Evolutionary conservation across 1,140 invertebrate species (phyloP), one percentile per base, ranked within the genome.

Genomic region (Pristionchus pacificus): DNA sequence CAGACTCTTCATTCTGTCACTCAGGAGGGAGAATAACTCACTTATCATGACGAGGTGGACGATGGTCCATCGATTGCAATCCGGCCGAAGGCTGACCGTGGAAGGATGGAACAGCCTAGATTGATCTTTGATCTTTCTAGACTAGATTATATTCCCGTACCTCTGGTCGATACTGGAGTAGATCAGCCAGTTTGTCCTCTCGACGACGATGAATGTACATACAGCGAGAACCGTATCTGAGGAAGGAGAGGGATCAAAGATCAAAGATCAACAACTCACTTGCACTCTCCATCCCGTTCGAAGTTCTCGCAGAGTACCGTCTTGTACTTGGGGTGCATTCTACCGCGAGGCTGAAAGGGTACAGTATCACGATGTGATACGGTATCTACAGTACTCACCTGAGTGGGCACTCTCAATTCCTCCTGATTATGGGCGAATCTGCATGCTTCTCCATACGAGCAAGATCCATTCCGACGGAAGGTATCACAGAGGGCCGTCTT

Each of bases 391-490:
- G n/a, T n/a, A 68, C 67, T 68, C 57, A 77, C 76, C 25, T 72
- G 31, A 19, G 63, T 57, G 19, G 69, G 71, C 25, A 74, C 63
- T 3, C 95, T 89, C 70, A 98, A 87, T 84, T 98, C 96, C 75
- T 89, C 88, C 55, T 88, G 87, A 25, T 95, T 95, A 85, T 98
- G 96, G 0, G 95, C 95, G 85, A 98, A 98, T 85, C 98, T 95
- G 84, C 95, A 98, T 85, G 97, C 97, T 84, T 97, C 94, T 27
- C 93, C 95, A 84, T 98, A 98, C 85, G 97, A 96, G 88, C 95
- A 98, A 68, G 90, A 89, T 59, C 94, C 94, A 77, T 89, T 93
- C 85, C 97, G 94, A 83, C 95, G 93, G 85, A 91, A 98, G 2
- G 93, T 92, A 74, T 94, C 88, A 85, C 95, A 98, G 63, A 98